Evolutionary conservation across 2,888 invertebrate species (phyloP).

Genomic region (Scaeva pyrastri): DNA sequence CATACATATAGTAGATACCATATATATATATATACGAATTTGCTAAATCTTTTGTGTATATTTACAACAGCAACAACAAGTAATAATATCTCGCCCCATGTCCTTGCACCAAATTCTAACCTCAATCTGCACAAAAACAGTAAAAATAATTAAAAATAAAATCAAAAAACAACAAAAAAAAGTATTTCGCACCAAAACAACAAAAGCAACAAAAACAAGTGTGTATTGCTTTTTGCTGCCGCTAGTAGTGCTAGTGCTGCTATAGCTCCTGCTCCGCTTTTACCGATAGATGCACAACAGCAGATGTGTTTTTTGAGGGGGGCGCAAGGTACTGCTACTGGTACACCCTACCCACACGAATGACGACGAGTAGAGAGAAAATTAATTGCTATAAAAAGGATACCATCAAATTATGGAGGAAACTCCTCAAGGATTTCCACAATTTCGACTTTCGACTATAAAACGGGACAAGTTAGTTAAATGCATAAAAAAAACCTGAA

Average conservation of each 20-base stretch:
- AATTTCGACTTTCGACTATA: slow-evolving; percentile 57
- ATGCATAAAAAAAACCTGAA: too few relatives aligned
- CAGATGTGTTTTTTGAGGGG: too few relatives aligned
- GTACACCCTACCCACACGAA: slow-evolving; percentile 5
- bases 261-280: slow-evolving; percentile 36
- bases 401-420: slow-evolving; percentile 70
- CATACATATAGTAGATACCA: not conserved
- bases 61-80: slow-evolving; percentile 53
- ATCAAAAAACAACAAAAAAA: slow-evolving; percentile 32
- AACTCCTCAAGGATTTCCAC: slow-evolving; percentile 72
- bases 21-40: slow-evolving; percentile 39
- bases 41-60: slow-evolving; percentile 64
- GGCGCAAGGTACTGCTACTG: too few relatives aligned
- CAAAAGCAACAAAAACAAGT: slow-evolving; percentile 52
- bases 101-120: slow-evolving; percentile 75
- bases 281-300: slow-evolving; percentile 36
- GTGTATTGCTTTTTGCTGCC: slow-evolving; percentile 57
- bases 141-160: slow-evolving; percentile 27
- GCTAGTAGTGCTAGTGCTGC: slow-evolving; percentile 45
- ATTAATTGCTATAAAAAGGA: slow-evolving; percentile 69
- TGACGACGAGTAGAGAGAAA: slow-evolving; percentile 40
- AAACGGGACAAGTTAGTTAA: slow-evolving; percentile 45
- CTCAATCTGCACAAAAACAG: slow-evolving; percentile 61
- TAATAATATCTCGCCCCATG: slow-evolving; percentile 31
- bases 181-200: slow-evolving; percentile 60